Evolutionary conservation across 1,140 invertebrate species (phyloP).

Genomic region (Chelonus insularis): DNA sequence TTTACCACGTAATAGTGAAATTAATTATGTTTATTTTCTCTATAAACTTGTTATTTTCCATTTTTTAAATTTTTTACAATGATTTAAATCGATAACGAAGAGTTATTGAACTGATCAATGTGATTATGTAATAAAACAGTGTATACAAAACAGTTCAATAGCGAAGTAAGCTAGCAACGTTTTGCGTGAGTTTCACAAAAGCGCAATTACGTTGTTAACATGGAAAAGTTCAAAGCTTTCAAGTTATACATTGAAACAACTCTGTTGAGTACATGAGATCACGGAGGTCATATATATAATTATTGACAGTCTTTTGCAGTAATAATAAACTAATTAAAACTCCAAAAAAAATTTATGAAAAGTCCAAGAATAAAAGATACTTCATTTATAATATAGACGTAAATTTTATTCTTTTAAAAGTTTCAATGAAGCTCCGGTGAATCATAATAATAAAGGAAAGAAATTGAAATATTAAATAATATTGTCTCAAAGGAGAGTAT

Average conservation of each 20-base stretch:
- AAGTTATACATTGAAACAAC: constrained; percentile 1
- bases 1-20: too few relatives aligned
- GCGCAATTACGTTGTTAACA: constrained; percentile 24
- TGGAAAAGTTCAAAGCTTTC: constrained; percentile 27
- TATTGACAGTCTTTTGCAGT: too few relatives aligned
- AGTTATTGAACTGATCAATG: constrained; percentile 6
- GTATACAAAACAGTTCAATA: constrained; percentile 10
- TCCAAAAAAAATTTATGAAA: too few relatives aligned
- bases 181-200: constrained; percentile 16
- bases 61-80: background rate
- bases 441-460: too few relatives aligned
- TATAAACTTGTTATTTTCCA: background rate
- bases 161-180: background rate
- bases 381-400: too few relatives aligned
- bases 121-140: constrained; percentile 6
- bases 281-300: background rate
- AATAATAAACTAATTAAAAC: too few relatives aligned
- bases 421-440: too few relatives aligned
- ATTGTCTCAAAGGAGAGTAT: background rate
- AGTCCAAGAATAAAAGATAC: too few relatives aligned
- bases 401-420: too few relatives aligned
- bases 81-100: background rate
- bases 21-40: background rate
- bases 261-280: background rate
- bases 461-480: too few relatives aligned